Evolutionary conservation across 2,797 vertebrate genomes (phyloP).

Genomic region (Lerista edwardsae): DNA sequence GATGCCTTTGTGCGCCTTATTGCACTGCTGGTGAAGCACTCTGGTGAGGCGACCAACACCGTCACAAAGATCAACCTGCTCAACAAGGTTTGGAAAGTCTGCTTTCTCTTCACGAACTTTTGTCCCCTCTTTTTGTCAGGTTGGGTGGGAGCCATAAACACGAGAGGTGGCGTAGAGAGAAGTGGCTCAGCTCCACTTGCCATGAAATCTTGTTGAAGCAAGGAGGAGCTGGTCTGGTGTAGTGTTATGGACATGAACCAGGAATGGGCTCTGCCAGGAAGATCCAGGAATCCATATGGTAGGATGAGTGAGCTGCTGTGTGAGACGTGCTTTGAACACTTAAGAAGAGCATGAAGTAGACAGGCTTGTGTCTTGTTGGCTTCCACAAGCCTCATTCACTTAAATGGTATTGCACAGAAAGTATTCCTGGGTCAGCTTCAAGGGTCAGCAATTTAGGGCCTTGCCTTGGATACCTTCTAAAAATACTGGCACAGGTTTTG

Average conservation of each 20-base stretch:
- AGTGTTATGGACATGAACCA: background rate
- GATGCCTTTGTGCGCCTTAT: constrained; percentile 98
- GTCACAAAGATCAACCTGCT: constrained; percentile 99
- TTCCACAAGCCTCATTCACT: background rate
- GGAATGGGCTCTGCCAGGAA: background rate
- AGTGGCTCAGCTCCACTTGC: background rate
- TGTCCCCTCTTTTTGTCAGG: accelerated
- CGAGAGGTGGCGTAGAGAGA: background rate
- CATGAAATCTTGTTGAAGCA: background rate
- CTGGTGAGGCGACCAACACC: constrained; percentile 97
- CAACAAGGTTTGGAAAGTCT: constrained; percentile 86
- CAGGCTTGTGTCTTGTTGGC: background rate
- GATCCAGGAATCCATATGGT: too few relatives aligned
- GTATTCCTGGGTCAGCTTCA: too few relatives aligned
- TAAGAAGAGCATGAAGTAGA: background rate
- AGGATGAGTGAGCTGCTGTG: too few relatives aligned
- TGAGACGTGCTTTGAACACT: background rate
- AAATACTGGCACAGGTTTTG: background rate
- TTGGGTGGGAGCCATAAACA: background rate
- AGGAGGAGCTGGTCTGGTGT: background rate
- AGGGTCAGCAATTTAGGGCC: background rate
- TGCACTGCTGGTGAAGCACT: constrained; percentile 96
- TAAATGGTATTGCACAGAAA: too few relatives aligned
- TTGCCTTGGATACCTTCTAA: background rate
- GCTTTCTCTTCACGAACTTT: accelerated